Evolutionary conservation across 2,797 vertebrate genomes (phyloP).

Genomic region (Sebastes umbrosus): DNA sequence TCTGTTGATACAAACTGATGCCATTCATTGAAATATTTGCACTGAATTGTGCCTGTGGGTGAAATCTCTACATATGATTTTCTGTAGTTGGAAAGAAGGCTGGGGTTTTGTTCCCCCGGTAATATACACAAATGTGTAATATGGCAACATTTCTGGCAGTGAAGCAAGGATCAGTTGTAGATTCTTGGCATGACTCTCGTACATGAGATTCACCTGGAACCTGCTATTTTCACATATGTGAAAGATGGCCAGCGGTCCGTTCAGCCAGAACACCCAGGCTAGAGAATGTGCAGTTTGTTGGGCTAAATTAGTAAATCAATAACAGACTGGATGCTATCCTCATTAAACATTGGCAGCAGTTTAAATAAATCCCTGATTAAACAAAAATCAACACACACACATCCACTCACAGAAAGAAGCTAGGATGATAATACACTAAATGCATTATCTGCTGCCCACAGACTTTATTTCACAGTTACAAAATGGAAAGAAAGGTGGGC

Average conservation of each 20-base stretch:
- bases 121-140: not conserved
- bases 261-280: constrained; percentile 5
- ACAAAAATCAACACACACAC: constrained; percentile 5
- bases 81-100: not conserved
- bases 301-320: constrained; percentile 10
- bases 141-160: constrained; percentile 3
- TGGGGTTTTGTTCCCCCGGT: not conserved
- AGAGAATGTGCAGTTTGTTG: constrained; percentile 10
- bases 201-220: constrained; percentile 12
- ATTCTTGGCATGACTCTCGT: not conserved
- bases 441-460: not conserved
- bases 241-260: not conserved
- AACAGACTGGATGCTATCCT: not conserved
- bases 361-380: constrained; percentile 24
- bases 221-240: constrained; percentile 14
- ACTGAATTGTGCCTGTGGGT: not conserved
- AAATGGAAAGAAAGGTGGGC: constrained; percentile 2
- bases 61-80: not conserved
- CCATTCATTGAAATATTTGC: not conserved
- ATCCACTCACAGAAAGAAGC: not conserved
- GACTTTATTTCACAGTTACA: constrained; percentile 2
- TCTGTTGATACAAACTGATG: not conserved
- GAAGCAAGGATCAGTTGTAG: not conserved
- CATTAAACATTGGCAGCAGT: constrained; percentile 19
- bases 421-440: not conserved